A percentile compares a stretch with the other conserved stretches of the same genome.
phyloP scores from a whole-genome alignment of 2,113 vertebrate species.

The Hirundichthys speculiger region DNA sequence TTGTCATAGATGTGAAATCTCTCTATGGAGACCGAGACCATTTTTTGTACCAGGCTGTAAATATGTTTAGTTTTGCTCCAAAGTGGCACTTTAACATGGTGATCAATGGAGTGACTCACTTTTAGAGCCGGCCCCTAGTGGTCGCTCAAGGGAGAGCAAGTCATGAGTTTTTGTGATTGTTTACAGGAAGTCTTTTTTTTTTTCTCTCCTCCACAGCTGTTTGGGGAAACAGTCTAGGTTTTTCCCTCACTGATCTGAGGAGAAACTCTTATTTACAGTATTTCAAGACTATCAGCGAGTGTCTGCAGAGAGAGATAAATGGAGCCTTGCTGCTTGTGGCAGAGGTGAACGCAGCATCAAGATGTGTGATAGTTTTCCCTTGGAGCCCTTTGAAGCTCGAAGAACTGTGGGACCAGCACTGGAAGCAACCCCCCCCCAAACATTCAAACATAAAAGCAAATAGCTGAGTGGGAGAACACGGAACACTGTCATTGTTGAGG shows the following conservation, averaged over 20 bases:
- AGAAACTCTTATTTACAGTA: constrained; percentile 21
- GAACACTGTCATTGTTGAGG: constrained; percentile 40
- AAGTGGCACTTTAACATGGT: no score
- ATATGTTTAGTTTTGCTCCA: no score
- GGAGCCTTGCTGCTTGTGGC: constrained; percentile 44
- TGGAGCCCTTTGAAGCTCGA: constrained; percentile 65
- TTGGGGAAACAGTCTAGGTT: no score
- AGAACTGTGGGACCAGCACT: constrained; percentile 53
- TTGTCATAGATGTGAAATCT: no score
- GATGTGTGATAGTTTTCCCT: constrained; percentile 58
- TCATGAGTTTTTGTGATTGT: no score
- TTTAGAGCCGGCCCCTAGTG: no score
- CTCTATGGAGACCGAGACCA: no score
- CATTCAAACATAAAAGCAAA: constrained; percentile 70
- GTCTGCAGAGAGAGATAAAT: constrained; percentile 46
- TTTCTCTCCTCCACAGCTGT: no score
- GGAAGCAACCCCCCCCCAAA: constrained; percentile 55
- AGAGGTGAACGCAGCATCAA: constrained; percentile 42
- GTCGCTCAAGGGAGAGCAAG: no score
- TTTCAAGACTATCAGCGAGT: constrained; percentile 18
- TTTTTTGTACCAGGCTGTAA: no score
- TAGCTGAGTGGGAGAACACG: constrained; percentile 39
- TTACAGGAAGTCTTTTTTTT: no score
- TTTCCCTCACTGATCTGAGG: constrained; percentile 1
- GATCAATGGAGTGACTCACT: no score